phyloP scores from a whole-genome alignment of 2,113 vertebrate genomes.

The Cyanocitta stelleri region DNA sequence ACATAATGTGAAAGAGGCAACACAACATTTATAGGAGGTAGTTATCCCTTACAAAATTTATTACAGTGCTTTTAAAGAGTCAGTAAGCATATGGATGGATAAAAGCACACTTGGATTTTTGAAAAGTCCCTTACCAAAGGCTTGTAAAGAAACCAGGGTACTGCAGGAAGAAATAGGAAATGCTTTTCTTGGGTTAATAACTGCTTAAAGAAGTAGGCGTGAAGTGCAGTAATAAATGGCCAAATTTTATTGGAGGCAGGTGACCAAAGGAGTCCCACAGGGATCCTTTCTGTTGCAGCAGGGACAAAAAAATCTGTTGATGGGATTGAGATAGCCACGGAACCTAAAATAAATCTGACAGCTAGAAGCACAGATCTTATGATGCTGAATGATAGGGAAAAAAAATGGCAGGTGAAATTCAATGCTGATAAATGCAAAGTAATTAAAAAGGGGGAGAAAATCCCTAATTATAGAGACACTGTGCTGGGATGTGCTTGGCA shows the following conservation, averaged over 20 bases:
- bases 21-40: not conserved
- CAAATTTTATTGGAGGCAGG: not conserved
- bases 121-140: not conserved
- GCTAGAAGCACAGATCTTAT: not conserved
- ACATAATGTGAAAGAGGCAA: not conserved
- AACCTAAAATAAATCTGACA: not conserved
- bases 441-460: not conserved
- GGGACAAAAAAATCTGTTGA: not conserved
- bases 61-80: not conserved
- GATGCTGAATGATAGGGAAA: not conserved
- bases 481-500: not conserved
- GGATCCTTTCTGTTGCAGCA: not conserved
- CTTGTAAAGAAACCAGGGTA: not conserved
- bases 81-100: not conserved
- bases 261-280: not conserved
- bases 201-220: not conserved
- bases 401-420: not conserved
- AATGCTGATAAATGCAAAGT: not conserved
- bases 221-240: not conserved
- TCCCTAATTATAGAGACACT: not conserved
- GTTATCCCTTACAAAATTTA: conserved; percentile 3
- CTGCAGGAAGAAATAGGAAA: not conserved
- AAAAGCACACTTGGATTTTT: not conserved
- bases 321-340: not conserved
- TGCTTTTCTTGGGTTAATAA: not conserved